A percentile compares a stretch with the other conserved stretches of the same genome.
Conservation (phyloP, 2,888 invertebrate genomes). For the Sminthurinus aureus region DNA sequence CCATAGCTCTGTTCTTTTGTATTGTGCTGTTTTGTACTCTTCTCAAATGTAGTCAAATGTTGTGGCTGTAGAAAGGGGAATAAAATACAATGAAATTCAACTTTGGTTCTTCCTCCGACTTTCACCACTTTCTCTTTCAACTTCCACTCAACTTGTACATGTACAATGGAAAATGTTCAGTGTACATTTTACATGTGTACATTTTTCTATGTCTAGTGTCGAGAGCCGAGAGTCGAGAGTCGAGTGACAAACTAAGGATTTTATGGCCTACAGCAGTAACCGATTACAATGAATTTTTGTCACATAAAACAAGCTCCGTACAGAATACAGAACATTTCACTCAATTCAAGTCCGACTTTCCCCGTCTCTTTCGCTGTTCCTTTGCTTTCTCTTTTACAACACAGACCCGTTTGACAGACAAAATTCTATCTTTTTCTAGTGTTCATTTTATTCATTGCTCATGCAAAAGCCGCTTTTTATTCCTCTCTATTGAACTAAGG, state of each 20-base stretch:
- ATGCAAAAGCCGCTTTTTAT: too few species aligned
- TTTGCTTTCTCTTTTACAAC: not conserved
- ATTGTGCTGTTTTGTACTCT: too few species aligned
- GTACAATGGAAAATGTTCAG: too few species aligned
- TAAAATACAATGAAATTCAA: too few species aligned
- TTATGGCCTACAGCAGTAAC: conserved; percentile 59
- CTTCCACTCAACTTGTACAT: not conserved
- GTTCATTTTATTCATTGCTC: too few species aligned
- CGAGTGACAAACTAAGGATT: conserved; percentile 43
- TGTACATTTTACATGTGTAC: not conserved
- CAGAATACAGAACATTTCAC: conserved; percentile 45
- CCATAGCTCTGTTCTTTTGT: not conserved
- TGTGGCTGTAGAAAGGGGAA: too few species aligned
- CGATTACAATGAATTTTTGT: conserved; percentile 60
- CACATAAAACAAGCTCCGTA: conserved; percentile 56
- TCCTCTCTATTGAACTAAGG: too few species aligned
- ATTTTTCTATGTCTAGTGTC: not conserved
- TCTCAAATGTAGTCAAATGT: too few species aligned
- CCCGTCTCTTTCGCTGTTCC: not conserved
- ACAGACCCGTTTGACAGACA: too few species aligned
- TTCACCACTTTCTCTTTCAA: not conserved
- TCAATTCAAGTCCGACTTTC: conserved; percentile 41
- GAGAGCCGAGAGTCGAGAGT: not conserved
- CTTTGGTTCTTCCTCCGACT: too few species aligned
- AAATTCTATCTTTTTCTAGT: too few species aligned